A percentile compares a stretch with the other conserved stretches of the same genome.
phyloP scores from a whole-genome alignment of 2,888 invertebrate species.

The Therioaphis trifolii region DNA sequence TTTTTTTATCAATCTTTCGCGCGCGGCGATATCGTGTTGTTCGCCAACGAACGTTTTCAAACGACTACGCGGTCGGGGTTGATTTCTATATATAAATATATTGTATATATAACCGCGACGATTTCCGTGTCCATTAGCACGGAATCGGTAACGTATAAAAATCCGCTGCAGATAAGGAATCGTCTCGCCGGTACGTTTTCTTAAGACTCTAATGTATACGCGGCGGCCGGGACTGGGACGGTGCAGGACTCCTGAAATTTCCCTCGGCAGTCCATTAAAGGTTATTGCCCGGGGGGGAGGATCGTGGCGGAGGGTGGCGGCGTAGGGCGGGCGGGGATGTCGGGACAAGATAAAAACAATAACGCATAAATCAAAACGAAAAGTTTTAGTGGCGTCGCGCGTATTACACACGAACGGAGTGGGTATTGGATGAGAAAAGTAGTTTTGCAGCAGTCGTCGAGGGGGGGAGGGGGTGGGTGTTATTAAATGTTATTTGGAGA shows the following conservation, averaged over 20 bases:
- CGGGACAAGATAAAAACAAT: slow-evolving; percentile 59
- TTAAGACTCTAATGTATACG: slow-evolving; percentile 29
- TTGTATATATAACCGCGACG: no score
- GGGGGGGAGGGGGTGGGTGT: slow-evolving; percentile 15
- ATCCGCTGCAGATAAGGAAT: slow-evolving; percentile 26
- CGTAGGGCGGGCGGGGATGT: background rate
- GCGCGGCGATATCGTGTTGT: no score
- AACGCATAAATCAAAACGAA: slow-evolving; percentile 60
- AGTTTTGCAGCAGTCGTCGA: slow-evolving; percentile 19
- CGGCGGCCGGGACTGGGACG: background rate
- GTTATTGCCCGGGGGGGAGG: slow-evolving; percentile 21
- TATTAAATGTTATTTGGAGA: slow-evolving; percentile 62
- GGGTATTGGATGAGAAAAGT: slow-evolving; percentile 60
- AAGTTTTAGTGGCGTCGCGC: slow-evolving; percentile 50
- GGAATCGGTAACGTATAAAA: slow-evolving; percentile 17
- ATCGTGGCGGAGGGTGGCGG: background rate
- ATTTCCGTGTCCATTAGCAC: slow-evolving; percentile 41
- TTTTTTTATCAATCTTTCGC: no score
- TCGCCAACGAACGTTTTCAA: background rate
- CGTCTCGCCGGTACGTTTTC: background rate
- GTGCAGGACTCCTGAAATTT: slow-evolving; percentile 34
- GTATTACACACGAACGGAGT: slow-evolving; percentile 44
- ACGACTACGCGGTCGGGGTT: no score
- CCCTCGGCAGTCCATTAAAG: slow-evolving; percentile 39
- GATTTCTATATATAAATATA: no score